Conservation (phyloP, 2,113 vertebrate genomes). For the Tragulus kanchil region DNA sequence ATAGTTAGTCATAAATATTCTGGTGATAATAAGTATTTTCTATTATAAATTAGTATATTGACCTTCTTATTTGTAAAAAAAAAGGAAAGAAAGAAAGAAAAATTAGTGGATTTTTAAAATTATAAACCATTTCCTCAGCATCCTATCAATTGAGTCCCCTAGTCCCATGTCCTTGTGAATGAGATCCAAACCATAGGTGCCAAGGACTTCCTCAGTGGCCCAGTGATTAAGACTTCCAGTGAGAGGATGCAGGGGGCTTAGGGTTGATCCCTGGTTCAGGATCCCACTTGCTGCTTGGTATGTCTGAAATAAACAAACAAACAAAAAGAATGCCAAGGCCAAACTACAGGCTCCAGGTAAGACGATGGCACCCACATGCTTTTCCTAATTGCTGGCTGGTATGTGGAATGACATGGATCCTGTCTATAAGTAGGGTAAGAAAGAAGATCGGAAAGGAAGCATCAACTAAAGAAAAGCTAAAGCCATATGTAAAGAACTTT, state of each 20-base stretch:
- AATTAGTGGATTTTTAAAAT: neutral
- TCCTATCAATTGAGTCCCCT: neutral
- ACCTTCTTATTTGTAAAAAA: neutral
- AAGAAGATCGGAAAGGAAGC: neutral
- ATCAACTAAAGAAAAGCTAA: neutral
- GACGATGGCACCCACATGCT: accelerated
- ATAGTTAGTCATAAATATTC: neutral
- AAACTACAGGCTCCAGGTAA: neutral
- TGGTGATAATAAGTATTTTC: conserved; percentile 9
- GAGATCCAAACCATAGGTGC: neutral
- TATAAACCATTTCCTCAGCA: neutral
- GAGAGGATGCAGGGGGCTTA: neutral
- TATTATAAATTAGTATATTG: neutral
- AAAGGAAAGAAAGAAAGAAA: too few species aligned
- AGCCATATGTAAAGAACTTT: conserved; percentile 13
- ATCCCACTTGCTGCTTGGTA: neutral
- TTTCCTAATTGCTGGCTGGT: neutral
- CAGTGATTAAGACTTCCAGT: too few species aligned
- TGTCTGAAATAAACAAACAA: neutral
- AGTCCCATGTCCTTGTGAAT: neutral
- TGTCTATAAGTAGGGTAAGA: neutral
- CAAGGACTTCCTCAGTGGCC: too few species aligned
- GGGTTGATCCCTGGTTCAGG: neutral
- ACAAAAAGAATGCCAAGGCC: neutral
- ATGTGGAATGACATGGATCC: neutral